These are phyloP conservation scores for Cyanoderma ruficeps DNA, from an alignment of 2,113 vertebrate species.

Conservation along the genomic window DNA sequence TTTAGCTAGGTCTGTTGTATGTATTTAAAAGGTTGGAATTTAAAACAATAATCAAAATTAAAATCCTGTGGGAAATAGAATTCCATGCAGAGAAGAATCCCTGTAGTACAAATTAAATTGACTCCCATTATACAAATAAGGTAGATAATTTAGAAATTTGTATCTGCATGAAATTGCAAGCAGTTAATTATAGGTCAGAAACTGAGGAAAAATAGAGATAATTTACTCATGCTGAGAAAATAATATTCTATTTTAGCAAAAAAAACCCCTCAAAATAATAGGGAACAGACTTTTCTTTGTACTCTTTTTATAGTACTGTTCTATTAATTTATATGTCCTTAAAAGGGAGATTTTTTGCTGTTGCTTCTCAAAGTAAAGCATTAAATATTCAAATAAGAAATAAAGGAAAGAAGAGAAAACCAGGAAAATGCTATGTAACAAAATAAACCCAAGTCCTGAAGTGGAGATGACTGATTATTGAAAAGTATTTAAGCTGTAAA, in stretches of 20 bases:
- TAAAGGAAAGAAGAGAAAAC: not conserved
- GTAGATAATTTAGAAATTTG: slow-evolving; percentile 33
- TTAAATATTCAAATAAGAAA: not conserved
- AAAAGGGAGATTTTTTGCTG: not conserved
- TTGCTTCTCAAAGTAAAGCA: not conserved
- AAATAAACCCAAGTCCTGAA: not conserved
- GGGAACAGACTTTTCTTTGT: not conserved
- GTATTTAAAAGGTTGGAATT: not conserved
- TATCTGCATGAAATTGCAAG: not conserved
- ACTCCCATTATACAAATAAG: slow-evolving; percentile 8
- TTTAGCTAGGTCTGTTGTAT: not conserved
- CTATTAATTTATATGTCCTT: not conserved
- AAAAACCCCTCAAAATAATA: not conserved
- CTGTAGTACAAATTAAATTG: slow-evolving; percentile 33
- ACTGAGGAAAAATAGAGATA: not conserved
- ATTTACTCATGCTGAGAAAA: not conserved
- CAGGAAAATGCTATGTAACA: not conserved
- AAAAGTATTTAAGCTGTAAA: not conserved
- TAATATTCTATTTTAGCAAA: not conserved
- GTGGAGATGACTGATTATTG: not conserved
- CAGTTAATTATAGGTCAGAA: slow-evolving; percentile 6
- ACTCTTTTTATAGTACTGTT: not conserved
- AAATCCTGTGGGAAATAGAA: not conserved
- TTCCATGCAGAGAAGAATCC: not conserved
- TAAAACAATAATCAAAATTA: not conserved